These are phyloP conservation scores for Phania funesta DNA, from an alignment of 2,888 invertebrate genomes.

Conservation along the genomic window DNA sequence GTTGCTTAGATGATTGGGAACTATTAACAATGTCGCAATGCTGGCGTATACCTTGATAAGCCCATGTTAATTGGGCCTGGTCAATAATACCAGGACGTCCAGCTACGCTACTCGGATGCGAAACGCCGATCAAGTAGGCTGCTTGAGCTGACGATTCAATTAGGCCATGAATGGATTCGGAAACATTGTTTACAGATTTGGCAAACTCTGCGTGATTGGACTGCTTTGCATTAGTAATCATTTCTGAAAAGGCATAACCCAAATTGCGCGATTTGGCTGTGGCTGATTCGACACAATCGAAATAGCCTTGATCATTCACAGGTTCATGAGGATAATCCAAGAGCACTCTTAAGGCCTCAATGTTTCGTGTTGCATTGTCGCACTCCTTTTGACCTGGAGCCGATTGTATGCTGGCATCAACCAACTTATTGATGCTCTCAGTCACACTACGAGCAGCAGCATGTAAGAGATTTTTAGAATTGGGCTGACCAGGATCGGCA, in stretches of 20 bases:
- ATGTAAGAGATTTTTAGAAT: conserved; percentile 93
- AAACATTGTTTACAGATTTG: conserved; percentile 90
- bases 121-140: conserved; percentile 96
- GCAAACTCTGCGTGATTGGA: conserved; percentile 93
- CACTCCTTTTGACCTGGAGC: conserved; percentile 98
- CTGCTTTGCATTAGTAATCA: conserved; percentile 94
- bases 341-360: conserved; percentile 90
- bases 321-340: conserved; percentile 93
- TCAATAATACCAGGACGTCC: conserved; percentile 94
- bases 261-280: conserved; percentile 92
- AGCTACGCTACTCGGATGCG: conserved; percentile 93
- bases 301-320: conserved; percentile 93
- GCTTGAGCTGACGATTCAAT: conserved; percentile 97
- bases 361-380: conserved; percentile 95
- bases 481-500: conserved; percentile 93
- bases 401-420: conserved; percentile 87
- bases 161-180: conserved; percentile 92
- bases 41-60: conserved; percentile 93
- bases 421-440: conserved; percentile 94
- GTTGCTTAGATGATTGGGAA: conserved; percentile 87
- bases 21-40: conserved; percentile 91
- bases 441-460: conserved; percentile 94
- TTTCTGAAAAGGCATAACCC: conserved; percentile 96
- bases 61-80: conserved; percentile 92
- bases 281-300: conserved; percentile 94